Evolutionary conservation across 1,140 invertebrate species (phyloP), one percentile per base, ranked within the genome.

Genomic region (Eriosoma lanigerum): DNA sequence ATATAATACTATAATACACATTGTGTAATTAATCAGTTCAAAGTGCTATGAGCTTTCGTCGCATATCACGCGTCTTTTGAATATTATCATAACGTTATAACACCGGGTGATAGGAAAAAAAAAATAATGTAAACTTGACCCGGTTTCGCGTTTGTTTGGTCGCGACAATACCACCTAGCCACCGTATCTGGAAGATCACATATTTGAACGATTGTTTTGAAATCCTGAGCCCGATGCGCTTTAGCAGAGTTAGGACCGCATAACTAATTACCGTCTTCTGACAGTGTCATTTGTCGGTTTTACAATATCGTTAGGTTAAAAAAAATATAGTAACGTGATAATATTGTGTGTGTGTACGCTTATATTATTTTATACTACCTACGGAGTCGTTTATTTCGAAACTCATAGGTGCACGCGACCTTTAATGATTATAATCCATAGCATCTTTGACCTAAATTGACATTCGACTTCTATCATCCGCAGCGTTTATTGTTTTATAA

Each of bases 131-230:
- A 44, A 24, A 68, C 64, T 24, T 68, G 64, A 68, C 64, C 38
- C 38, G 64, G 38, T 46, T 68, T 68, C n/a, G 38, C 46, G n/a
- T 68, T 64, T n/a, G 62, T 64, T 4, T 38, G n/a, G n/a, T 38
- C 32, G 32, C 29, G 21, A 64, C 62, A 64, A 64, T 64, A 44
- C 62, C 62, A n/a, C n/a, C n/a, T n/a, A n/a, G n/a, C n/a, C 17
- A 3, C 32, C 62, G 32, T 64, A 38, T 38, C 26, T 64, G 60
- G 60, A 38, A 64, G 29, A 64, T 64, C 29, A 19, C 60, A n/a
- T n/a, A n/a, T 64, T 32, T 64, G 29, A 64, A 38, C n/a, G 60
- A 29, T 64, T 6, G 58, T 64, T 64, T 64, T 38, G 60, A 64
- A 64, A 64, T 64, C 60, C 32, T 17, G 17, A n/a, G n/a, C n/a